These are phyloP conservation scores for Strigamia maritima DNA, from an alignment of 2,888 invertebrate genomes.

Conservation along the genomic window DNA sequence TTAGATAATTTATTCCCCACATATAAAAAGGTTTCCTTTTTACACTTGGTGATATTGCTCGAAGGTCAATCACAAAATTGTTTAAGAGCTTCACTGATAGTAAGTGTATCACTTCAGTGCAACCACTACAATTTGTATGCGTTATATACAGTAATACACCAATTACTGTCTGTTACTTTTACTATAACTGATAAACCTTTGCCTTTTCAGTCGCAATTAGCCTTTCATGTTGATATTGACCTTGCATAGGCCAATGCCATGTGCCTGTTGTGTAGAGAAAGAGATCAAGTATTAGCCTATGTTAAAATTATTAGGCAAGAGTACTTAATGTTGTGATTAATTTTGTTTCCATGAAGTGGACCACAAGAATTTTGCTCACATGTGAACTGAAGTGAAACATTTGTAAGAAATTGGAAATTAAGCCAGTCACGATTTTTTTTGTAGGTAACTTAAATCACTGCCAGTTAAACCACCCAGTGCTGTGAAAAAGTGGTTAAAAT, in stretches of 20 bases:
- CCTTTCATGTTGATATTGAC: not conserved
- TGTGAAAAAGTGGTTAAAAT: too few species aligned
- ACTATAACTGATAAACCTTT: not conserved
- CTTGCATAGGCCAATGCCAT: slow-evolving; percentile 11
- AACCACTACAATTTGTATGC: not conserved
- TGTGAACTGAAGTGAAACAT: not conserved
- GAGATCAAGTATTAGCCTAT: not conserved
- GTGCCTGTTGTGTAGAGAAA: not conserved
- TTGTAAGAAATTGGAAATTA: too few species aligned
- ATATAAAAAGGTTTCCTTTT: too few species aligned
- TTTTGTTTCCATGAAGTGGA: not conserved
- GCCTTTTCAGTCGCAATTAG: not conserved
- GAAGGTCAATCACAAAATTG: too few species aligned
- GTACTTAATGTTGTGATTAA: not conserved
- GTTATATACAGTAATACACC: not conserved
- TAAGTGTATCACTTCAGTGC: not conserved
- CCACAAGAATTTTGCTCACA: not conserved
- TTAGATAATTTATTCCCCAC: too few species aligned
- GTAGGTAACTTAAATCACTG: too few species aligned
- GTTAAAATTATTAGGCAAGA: not conserved
- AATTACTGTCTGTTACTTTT: not conserved
- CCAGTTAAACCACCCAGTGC: too few species aligned
- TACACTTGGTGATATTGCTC: too few species aligned
- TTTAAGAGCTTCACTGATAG: not conserved
- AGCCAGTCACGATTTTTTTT: too few species aligned